phyloP scores from a whole-genome alignment of 2,888 invertebrate species.

The Cataglyphis albicans region DNA sequence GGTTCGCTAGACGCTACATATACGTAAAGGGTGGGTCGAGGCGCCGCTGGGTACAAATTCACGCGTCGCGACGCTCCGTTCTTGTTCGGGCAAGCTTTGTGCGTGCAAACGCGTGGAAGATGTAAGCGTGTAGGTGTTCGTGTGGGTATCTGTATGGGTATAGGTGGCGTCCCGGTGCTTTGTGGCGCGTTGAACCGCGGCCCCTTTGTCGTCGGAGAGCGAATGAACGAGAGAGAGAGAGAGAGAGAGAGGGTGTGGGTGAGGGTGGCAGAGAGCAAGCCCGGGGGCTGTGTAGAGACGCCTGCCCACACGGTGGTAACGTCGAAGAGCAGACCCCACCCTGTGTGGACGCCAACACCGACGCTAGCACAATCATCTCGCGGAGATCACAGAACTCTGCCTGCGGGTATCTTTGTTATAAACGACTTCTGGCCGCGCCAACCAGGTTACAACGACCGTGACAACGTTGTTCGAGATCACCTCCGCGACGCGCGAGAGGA shows the following conservation, averaged over 20 bases:
- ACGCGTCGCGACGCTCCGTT: constrained; percentile 79
- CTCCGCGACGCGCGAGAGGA: constrained; percentile 32
- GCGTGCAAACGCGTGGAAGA: constrained; percentile 49
- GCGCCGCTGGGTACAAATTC: constrained; percentile 77
- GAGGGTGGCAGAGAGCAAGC: constrained; percentile 63
- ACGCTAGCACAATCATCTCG: constrained; percentile 82
- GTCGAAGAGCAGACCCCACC: constrained; percentile 66
- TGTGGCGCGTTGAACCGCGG: constrained; percentile 86
- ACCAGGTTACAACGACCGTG: constrained; percentile 64
- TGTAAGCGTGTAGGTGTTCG: constrained; percentile 52
- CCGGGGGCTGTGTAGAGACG: constrained; percentile 77
- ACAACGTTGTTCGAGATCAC: constrained; percentile 59
- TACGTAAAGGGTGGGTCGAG: constrained; percentile 65
- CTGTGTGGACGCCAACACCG: constrained; percentile 65
- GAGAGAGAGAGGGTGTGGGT: constrained; percentile 52
- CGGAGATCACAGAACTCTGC: constrained; percentile 81
- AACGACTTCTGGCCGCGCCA: constrained; percentile 75
- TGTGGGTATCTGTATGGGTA: constrained; percentile 71
- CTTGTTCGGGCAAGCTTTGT: constrained; percentile 68
- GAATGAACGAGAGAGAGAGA: constrained; percentile 64
- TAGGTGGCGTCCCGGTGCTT: constrained; percentile 84
- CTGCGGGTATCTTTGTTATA: constrained; percentile 83
- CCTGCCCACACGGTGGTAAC: constrained; percentile 73
- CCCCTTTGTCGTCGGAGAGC: constrained; percentile 82
- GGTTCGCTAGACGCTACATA: constrained; percentile 70